phyloP scores from a whole-genome alignment of 2,113 vertebrate genomes.

The Malaclemys terrapin region DNA sequence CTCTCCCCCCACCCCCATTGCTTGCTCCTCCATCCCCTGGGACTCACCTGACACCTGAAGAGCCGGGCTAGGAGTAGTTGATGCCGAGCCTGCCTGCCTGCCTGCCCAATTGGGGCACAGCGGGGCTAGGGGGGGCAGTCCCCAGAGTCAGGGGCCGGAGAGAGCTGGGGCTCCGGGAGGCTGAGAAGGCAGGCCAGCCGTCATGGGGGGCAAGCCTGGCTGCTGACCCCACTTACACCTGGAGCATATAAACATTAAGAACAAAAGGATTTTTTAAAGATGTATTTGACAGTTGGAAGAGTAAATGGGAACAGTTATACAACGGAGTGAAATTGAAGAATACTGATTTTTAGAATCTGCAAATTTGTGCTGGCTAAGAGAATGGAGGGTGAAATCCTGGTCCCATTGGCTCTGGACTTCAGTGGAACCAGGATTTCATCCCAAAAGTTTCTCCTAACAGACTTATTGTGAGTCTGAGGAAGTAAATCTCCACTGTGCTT shows the following conservation, averaged over 20 bases:
- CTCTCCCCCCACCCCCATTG: no score
- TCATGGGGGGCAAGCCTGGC: no score
- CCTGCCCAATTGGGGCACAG: no score
- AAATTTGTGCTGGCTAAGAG: not conserved
- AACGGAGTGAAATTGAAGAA: not conserved
- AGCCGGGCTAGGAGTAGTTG: no score
- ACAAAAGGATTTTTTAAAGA: not conserved
- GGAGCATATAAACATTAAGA: not conserved
- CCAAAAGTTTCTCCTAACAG: not conserved
- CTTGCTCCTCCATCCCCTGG: no score
- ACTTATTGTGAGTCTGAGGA: not conserved
- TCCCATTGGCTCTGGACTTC: not conserved
- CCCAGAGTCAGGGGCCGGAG: no score
- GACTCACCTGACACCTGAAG: no score
- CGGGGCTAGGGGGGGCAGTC: no score
- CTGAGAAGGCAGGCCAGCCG: no score
- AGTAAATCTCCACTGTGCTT: not conserved
- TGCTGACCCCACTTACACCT: not conserved
- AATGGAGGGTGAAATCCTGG: not conserved
- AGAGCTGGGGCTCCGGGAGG: no score
- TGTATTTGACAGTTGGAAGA: not conserved
- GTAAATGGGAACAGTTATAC: not conserved
- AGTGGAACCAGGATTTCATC: not conserved
- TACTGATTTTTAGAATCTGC: not conserved
- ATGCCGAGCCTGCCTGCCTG: no score